Evolutionary conservation across 2,888 invertebrate species (phyloP).

Genomic region (Hoplodrina blanda): DNA sequence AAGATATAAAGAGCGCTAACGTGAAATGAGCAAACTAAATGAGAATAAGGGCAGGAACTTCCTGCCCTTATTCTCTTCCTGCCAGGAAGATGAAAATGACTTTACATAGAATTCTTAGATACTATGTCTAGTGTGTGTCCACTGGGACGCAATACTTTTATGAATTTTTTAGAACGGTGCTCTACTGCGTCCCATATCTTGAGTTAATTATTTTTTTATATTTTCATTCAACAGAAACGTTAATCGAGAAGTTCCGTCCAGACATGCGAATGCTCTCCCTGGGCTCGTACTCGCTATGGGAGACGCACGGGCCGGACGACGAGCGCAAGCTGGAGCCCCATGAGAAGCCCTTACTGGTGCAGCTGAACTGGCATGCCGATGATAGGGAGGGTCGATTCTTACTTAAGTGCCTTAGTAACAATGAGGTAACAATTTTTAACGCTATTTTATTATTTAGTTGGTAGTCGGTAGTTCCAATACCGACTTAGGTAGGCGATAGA

Average conservation of each 20-base stretch:
- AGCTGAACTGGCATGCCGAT: constrained; percentile 99
- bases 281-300: constrained; percentile 94
- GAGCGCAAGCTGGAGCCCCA: constrained; percentile 97
- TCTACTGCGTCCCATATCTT: no score
- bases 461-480: no score
- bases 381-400: constrained; percentile 99
- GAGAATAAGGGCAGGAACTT: no score
- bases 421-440: constrained; percentile 89
- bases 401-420: constrained; percentile 96
- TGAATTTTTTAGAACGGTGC: no score
- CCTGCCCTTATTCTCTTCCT: no score
- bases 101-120: no score
- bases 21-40: no score
- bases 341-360: constrained; percentile 98
- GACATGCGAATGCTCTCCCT: constrained; percentile 98
- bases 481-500: no score
- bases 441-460: background rate
- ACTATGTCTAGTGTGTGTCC: no score
- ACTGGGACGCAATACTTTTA: no score
- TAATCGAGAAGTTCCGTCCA: constrained; percentile 99
- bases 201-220: background rate
- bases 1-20: no score
- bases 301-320: constrained; percentile 94
- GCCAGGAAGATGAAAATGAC: no score
- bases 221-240: constrained; percentile 91